phyloP scores from a whole-genome alignment of 2,113 vertebrate genomes.

The Daubentonia madagascariensis region DNA sequence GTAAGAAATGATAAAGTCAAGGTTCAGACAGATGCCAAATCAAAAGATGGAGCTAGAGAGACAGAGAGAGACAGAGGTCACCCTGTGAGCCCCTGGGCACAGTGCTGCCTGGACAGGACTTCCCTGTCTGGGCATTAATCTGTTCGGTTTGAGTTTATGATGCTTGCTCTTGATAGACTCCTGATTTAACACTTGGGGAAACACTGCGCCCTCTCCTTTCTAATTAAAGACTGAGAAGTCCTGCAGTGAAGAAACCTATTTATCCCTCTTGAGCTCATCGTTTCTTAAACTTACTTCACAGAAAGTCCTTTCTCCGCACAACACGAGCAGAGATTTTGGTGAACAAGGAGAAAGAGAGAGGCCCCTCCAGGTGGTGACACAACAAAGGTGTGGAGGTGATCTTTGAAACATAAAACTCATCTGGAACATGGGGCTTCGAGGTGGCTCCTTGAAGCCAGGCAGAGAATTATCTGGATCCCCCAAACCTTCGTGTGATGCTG shows the following conservation, averaged over 20 bases:
- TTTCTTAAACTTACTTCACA: background rate
- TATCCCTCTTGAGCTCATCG: background rate
- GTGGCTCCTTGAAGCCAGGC: background rate
- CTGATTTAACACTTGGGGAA: background rate
- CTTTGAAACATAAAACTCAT: background rate
- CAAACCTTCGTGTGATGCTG: background rate
- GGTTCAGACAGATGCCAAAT: background rate
- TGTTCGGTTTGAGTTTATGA: accelerated
- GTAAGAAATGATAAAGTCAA: background rate
- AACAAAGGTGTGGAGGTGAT: background rate
- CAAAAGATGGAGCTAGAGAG: background rate
- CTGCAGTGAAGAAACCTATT: background rate
- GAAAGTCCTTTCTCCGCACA: background rate
- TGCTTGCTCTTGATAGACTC: accelerated
- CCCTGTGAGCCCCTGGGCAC: accelerated
- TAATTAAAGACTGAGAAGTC: background rate
- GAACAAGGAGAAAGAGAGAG: background rate
- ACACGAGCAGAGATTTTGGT: accelerated
- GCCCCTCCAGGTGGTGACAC: accelerated
- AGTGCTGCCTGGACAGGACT: accelerated
- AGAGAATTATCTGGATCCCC: background rate
- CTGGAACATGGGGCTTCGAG: background rate
- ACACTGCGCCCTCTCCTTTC: accelerated
- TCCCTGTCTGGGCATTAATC: too few species aligned
- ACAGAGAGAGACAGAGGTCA: too few species aligned